Evolutionary conservation across 2,113 vertebrate species (phyloP).

Genomic region (Burhinus bistriatus): DNA sequence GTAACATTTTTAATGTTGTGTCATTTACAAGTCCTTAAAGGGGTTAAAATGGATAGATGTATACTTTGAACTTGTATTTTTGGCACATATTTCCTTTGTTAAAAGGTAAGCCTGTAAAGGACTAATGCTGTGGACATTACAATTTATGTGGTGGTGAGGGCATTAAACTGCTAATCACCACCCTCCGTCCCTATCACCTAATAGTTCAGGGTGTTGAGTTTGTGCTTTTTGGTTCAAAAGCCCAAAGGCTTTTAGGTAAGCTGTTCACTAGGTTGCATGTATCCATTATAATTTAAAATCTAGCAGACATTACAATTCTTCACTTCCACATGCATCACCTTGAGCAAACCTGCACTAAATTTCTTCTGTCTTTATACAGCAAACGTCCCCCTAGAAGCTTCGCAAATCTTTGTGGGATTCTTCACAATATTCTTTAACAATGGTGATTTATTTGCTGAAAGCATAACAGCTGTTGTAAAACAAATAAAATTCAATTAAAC

Average conservation of each 20-base stretch:
- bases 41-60: not conserved
- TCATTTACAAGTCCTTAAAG: not conserved
- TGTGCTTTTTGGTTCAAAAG: not conserved
- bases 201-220: not conserved
- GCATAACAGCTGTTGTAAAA: not conserved
- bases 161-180: not conserved
- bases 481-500: not conserved
- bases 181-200: not conserved
- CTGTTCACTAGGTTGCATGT: not conserved
- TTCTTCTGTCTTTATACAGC: not conserved
- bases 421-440: not conserved
- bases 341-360: not conserved
- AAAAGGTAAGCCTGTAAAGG: not conserved
- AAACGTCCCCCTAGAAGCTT: not conserved
- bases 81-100: not conserved
- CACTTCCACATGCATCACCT: not conserved
- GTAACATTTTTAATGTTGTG: not conserved
- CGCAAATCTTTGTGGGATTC: not conserved
- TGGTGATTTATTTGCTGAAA: not conserved
- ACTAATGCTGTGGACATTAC: not conserved
- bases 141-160: not conserved
- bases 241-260: not conserved
- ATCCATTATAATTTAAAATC: not conserved
- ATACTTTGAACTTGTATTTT: not conserved
- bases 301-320: not conserved